Evolutionary conservation across 2,888 invertebrate genomes (phyloP).

Genomic region (Heliconius erato): DNA sequence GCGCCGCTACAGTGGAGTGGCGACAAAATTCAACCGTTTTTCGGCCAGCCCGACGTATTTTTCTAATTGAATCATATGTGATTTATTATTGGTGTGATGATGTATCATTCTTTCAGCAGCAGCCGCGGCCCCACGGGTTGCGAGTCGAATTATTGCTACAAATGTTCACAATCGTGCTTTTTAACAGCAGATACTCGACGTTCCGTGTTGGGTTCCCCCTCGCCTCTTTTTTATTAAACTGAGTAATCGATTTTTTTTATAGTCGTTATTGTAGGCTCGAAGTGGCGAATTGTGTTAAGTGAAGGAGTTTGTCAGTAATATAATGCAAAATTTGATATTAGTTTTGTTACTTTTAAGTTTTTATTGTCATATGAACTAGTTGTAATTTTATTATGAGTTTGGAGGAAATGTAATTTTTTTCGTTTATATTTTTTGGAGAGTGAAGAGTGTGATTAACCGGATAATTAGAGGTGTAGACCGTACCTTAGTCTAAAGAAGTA

Average conservation of each 20-base stretch:
- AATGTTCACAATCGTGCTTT: constrained; percentile 81
- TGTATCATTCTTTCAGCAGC: constrained; percentile 85
- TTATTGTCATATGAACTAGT: not conserved
- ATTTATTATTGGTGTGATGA: constrained; percentile 86
- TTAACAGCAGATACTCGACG: constrained; percentile 66
- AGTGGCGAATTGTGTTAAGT: constrained; percentile 55
- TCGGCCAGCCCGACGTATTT: constrained; percentile 74
- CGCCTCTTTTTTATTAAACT: constrained; percentile 75
- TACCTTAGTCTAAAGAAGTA: not conserved
- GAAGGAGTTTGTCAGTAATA: constrained; percentile 48
- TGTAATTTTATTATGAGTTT: not conserved
- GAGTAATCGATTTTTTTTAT: constrained; percentile 60
- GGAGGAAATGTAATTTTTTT: not conserved
- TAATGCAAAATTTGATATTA: not conserved
- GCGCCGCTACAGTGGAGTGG: constrained; percentile 64
- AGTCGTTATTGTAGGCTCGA: constrained; percentile 63
- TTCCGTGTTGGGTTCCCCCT: constrained; percentile 61
- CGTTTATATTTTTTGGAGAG: not conserved
- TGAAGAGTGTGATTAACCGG: not conserved
- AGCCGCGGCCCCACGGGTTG: constrained; percentile 82
- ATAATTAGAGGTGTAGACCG: not conserved
- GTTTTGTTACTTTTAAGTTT: not conserved
- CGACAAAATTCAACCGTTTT: constrained; percentile 76
- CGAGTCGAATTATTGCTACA: constrained; percentile 82
- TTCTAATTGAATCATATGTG: constrained; percentile 86